Evolutionary conservation across 2,888 invertebrate species (phyloP), one percentile per base, ranked within the genome.

Genomic region (Erebia ligea): DNA sequence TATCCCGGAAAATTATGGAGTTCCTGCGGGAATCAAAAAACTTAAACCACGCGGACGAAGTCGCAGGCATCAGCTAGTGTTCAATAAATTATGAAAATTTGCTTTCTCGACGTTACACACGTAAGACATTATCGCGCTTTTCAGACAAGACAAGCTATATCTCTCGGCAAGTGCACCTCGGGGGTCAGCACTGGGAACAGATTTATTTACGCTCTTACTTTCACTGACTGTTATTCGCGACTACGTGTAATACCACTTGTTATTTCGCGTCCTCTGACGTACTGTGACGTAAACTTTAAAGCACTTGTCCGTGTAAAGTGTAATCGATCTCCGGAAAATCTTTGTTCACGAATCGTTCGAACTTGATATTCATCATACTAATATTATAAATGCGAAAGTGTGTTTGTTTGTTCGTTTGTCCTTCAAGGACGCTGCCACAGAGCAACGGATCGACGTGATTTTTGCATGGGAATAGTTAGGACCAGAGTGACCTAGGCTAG

Each of bases 191-290:
- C 77, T 81, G 77, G 77, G 78, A 70, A 74, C 72, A 76, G 76
- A 78, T 83, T 87, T 85, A 81, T 86, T 85, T 83, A 85, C 84
- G 84, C 85, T 88, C 81, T 87, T 86, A 89, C 91, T 92, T 91
- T 91, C 90, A 86, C 90, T 82, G 77, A 81, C 82, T 81, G 77
- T 77, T 79, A 79, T 78, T 77, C 80, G 73, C 75, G 79, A 80
- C 80, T 79, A 77, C 72, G 67, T 59, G 67, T 70, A 74, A 74
- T 61, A 45, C 52, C 54, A 70, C 68, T 67, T 69, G 62, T 71
- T 69, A 69, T 70, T 75, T 72, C 68, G 71, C 74, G 69, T 75
- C 74, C 71, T 65, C 70, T 75, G 70, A 75, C 73, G 74, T 76
- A 75, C 68, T 59, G 66, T 75, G 71, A 77, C 73, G 75, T 75